A percentile compares a stretch with the other conserved stretches of the same genome.
These are phyloP conservation scores for Cyphomyrmex costatus DNA, from an alignment of 1,140 invertebrate genomes.

Conservation along the genomic window DNA sequence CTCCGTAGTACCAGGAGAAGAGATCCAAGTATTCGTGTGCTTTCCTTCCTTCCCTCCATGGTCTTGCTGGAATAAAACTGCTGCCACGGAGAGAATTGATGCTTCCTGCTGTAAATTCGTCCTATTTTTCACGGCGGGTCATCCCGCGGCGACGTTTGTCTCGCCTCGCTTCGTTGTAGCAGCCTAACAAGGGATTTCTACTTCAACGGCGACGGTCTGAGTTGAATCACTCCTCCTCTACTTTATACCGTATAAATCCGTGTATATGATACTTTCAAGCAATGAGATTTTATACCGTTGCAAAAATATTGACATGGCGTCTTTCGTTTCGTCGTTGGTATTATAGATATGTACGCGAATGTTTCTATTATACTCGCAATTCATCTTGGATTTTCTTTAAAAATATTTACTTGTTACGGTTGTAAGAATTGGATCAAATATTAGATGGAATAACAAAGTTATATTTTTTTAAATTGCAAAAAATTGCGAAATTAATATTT, in stretches of 20 bases:
- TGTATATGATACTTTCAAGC: slow-evolving; percentile 28
- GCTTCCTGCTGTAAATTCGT: slow-evolving; percentile 73
- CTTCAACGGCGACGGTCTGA: slow-evolving; percentile 46
- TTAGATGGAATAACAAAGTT: neutral
- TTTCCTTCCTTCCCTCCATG: slow-evolving; percentile 4
- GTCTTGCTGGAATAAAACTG: slow-evolving; percentile 68
- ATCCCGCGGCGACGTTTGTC: slow-evolving; percentile 43
- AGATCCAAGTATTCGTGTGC: slow-evolving; percentile 46
- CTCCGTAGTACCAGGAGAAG: slow-evolving; percentile 30
- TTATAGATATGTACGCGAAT: neutral
- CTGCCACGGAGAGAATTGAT: slow-evolving; percentile 72
- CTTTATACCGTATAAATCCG: slow-evolving; percentile 52
- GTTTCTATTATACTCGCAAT: neutral
- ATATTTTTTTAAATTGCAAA: neutral
- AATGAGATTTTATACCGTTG: slow-evolving; percentile 14
- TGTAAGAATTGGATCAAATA: neutral
- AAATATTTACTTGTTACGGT: neutral
- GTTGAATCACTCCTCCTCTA: neutral
- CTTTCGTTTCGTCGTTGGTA: neutral
- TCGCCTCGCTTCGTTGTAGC: slow-evolving; percentile 23
- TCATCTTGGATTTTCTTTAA: neutral
- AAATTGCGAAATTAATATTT: neutral
- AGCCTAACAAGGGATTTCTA: slow-evolving; percentile 60
- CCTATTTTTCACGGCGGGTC: slow-evolving; percentile 73
- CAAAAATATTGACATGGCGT: neutral